Evolutionary conservation across 37 sponge, comb jelly and placozoan genomes (phyloP).

Genomic region (Cliona cf. orientalis): DNA sequence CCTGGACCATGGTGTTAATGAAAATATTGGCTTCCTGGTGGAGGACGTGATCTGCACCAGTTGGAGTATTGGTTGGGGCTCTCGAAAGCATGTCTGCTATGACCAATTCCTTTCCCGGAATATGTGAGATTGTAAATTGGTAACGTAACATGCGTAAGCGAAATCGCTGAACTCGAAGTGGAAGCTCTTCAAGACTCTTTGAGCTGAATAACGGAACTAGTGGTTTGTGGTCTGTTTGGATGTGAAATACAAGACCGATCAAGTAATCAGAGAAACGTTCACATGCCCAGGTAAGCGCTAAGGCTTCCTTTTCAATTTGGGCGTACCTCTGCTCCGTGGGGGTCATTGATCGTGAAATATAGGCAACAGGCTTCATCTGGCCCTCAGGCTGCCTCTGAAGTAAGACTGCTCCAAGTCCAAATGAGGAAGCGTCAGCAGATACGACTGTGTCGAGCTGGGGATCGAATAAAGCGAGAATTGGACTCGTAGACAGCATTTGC

Average conservation of each 20-base stretch:
- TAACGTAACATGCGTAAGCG: constrained; percentile 30
- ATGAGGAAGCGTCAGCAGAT: constrained; percentile 22
- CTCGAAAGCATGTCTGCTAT: constrained; percentile 33
- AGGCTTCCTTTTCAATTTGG: constrained; percentile 43
- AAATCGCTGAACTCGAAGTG: constrained; percentile 29
- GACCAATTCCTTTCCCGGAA: constrained; percentile 30
- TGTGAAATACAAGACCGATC: constrained; percentile 14
- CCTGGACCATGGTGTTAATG: too few relatives aligned
- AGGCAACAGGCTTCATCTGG: background rate
- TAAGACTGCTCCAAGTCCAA: constrained; percentile 38
- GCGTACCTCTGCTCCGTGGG: constrained; percentile 29
- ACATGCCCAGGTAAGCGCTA: constrained; percentile 38
- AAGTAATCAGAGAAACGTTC: constrained; percentile 26
- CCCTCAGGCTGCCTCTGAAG: constrained; percentile 28
- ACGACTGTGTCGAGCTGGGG: constrained; percentile 1
- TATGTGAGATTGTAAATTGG: constrained; percentile 23
- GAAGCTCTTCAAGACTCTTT: constrained; percentile 37
- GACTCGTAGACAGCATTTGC: background rate
- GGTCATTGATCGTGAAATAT: constrained; percentile 20
- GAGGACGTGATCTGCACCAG: background rate
- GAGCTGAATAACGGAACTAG: constrained; percentile 35
- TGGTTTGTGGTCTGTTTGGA: constrained; percentile 59
- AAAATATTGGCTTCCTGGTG: constrained; percentile 2
- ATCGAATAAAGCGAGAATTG: constrained; percentile 36
- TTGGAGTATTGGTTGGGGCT: constrained; percentile 7